Evolutionary conservation across 2,888 invertebrate genomes (phyloP), one percentile per base, ranked within the genome.

Genomic region (Slavum lentiscoides): DNA sequence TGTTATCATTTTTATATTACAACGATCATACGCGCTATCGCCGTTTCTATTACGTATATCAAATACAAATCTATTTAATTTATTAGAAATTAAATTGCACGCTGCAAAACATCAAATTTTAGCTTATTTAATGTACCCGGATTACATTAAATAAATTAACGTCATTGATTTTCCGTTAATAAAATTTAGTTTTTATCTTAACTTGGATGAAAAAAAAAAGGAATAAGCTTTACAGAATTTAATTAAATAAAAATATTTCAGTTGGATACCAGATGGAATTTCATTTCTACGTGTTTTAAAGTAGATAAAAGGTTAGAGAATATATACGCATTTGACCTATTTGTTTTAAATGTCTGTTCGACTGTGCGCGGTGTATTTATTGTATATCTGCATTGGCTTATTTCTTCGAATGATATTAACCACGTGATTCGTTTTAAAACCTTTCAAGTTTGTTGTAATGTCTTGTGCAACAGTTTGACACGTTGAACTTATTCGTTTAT

Each of bases 391-490:
- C 11, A 5, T 69, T 37, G 19, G 9, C n/a, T 69, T 69, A 30
- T 30, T 30, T 58, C 37, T 49, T 49, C 11, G 37, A 58, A 58
- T 55, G 69, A 9, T 37, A 69, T 58, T 58, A 69, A 55, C 37
- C 69, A 55, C 69, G n/a, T 13, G 49, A 37, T 58, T 55, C 15
- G 17, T 69, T 69, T 49, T 72, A 39, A 59, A 43, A 55, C 58
- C 70, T 37, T n/a, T 13, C 43, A 59, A 61, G 11, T 39, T 11
- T 59, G 2, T 39, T 15, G 1, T 21, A 30, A 59, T 21, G 37
- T 39, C 43, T 72, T 61, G 21, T 23, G 72, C 58, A 72, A 72
- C 43, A 59, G 72, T 61, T 72, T 17, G 21, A 21, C 8, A 9
- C 59, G 9, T 61, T 43, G 15, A 72, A 59, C 21, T n/a, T 39